Evolutionary conservation across 2,888 invertebrate genomes (phyloP).

Genomic region (Perizoma flavofasciatum): DNA sequence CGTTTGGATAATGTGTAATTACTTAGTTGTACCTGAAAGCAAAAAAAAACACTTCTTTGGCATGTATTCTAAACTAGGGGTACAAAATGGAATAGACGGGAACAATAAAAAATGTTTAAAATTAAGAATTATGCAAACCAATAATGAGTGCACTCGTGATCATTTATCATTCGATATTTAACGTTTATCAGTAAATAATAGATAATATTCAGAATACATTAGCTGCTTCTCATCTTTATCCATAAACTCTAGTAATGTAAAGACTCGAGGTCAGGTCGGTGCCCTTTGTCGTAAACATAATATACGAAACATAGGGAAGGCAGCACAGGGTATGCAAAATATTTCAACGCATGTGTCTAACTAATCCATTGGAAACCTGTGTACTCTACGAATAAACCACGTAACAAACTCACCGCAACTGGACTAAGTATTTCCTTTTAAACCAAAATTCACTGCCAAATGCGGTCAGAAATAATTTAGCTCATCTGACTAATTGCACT

Average conservation of each 20-base stretch:
- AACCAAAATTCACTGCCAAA: constrained; percentile 11
- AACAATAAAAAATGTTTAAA: no score
- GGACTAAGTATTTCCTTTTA: constrained; percentile 8
- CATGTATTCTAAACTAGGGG: no score
- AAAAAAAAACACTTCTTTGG: no score
- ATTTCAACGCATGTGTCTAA: no score
- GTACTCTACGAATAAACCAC: constrained; percentile 12
- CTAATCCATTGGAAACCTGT: background rate
- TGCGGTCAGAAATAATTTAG: constrained; percentile 27
- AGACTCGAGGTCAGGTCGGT: background rate
- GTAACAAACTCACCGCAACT: constrained; percentile 20
- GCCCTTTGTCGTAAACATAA: background rate
- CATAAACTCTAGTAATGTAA: no score
- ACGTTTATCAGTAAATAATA: background rate
- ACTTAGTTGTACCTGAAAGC: no score
- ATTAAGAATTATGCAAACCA: no score
- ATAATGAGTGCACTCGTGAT: background rate
- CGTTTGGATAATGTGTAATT: no score
- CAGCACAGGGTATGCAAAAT: no score
- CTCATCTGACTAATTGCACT: constrained; percentile 30
- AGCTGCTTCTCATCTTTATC: background rate
- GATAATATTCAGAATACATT: background rate
- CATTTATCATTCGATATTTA: background rate
- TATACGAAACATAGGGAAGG: no score
- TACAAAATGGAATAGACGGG: no score